Evolutionary conservation across 2,888 invertebrate species (phyloP), one percentile per base, ranked within the genome.

Genomic region (Creontiades dilutus): DNA sequence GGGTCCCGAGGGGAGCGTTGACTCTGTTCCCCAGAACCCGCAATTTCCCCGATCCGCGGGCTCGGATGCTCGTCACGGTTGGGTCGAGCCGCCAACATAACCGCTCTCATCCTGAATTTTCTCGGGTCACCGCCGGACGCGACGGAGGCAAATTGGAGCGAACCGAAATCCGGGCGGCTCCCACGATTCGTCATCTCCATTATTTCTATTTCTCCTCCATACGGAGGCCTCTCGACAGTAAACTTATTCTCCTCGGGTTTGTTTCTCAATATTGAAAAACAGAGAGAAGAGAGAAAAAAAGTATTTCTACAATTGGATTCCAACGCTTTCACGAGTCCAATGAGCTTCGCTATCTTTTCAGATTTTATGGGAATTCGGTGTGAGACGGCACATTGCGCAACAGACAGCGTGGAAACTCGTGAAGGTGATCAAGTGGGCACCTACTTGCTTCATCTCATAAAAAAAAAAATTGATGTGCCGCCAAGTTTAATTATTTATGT

Each of bases 101-200:
- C n/a, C 57, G 57, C n/a, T 57, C 57, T 5, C 57, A 57, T 57
- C 57, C 57, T 57, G 57, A 57, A 57, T 2, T 57, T n/a, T 57
- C 57, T 37, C 57, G 57, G 57, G 57, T 57, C 57, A 57, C 57
- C 14, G 57, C 57, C 57, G 57, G 57, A 57, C 37, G 37, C 37
- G 37, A 37, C 7, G 37, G 37, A 37, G 37, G 37, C 37, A 37
- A 37, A 37, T n/a, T 57, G n/a, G n/a, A 57, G 57, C 16, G 57
- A 14, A 57, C 16, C 57, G n/a, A n/a, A 57, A 57, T n/a, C 19
- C 57, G 0, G n/a, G 0, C 57, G 0, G 7, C 16, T 7, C 16
- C 57, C 16, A 16, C n/a, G 57, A 57, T 16, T 5, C 19, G n/a
- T n/a, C 16, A n/a, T 57, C 57, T 57, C 19, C 57, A n/a, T n/a